phyloP scores from a whole-genome alignment of 2,113 vertebrate species.

The Mesoclemmys tuberculata region DNA sequence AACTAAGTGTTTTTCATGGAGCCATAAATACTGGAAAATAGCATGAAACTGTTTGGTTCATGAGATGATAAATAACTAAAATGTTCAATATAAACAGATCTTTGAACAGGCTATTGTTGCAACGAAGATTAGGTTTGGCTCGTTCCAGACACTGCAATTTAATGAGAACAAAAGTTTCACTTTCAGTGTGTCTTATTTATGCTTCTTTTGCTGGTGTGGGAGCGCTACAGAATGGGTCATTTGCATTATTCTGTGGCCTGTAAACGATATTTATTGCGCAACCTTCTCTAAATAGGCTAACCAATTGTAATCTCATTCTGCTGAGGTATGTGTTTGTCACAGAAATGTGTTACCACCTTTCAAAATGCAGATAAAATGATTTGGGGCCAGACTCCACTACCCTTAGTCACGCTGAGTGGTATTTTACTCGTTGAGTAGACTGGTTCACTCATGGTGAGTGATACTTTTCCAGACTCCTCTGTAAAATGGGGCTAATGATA shows the following conservation, averaged over 20 bases:
- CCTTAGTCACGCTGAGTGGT: not conserved
- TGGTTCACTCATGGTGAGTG: not conserved
- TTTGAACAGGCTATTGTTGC: conserved; percentile 20
- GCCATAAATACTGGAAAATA: conserved; percentile 3
- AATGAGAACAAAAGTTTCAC: conserved; percentile 13
- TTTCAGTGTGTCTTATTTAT: conserved; percentile 68
- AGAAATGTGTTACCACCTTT: conserved; percentile 42
- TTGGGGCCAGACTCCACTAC: not conserved
- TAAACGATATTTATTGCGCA: conserved; percentile 67
- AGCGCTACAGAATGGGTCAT: conserved; percentile 51
- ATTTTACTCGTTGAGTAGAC: not conserved
- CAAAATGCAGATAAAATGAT: not conserved
- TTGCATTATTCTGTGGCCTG: conserved; percentile 61
- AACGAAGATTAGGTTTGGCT: not conserved
- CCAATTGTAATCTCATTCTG: conserved; percentile 55
- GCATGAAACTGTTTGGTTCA: conserved; percentile 42
- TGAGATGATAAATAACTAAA: conserved; percentile 52
- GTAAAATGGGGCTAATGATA: not conserved
- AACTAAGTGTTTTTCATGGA: not conserved
- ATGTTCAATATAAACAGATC: conserved; percentile 14
- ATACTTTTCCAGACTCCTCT: not conserved
- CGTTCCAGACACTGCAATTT: conserved; percentile 12
- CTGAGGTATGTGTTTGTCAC: conserved; percentile 25
- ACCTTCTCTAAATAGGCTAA: conserved; percentile 59
- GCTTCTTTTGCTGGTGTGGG: not conserved